A percentile compares a stretch with the other conserved stretches of the same genome.
Evolutionary conservation across 1,140 invertebrate species (phyloP).

Genomic region (Psilanteris sp.): DNA sequence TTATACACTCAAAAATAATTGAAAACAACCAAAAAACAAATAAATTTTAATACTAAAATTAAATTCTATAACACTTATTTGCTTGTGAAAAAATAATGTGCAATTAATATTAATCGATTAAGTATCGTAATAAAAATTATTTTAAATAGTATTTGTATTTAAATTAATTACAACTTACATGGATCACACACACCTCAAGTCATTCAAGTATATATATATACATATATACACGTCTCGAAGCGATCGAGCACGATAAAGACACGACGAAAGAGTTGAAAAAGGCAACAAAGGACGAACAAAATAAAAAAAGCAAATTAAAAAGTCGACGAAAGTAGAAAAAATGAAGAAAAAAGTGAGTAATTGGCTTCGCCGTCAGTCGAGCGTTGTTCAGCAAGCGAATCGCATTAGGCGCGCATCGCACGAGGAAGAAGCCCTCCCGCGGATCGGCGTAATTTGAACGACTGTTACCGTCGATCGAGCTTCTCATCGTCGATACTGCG

Average conservation of each 20-base stretch:
- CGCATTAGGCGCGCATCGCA: slow-evolving; percentile 43
- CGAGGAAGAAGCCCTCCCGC: slow-evolving; percentile 42
- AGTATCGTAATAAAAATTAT: too few species aligned
- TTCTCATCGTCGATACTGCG: slow-evolving; percentile 31
- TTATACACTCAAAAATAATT: too few species aligned
- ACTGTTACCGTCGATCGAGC: slow-evolving; percentile 60
- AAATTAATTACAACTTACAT: slow-evolving; percentile 11
- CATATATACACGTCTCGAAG: not conserved
- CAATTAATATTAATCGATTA: too few species aligned
- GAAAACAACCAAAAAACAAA: too few species aligned
- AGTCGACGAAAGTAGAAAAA: slow-evolving; percentile 23
- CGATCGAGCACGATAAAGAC: slow-evolving; percentile 20
- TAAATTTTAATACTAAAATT: too few species aligned
- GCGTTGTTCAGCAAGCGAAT: slow-evolving; percentile 23
- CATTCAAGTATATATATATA: not conserved
- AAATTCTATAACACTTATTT: too few species aligned
- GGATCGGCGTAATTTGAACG: slow-evolving; percentile 65
- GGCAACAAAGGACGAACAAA: slow-evolving; percentile 4
- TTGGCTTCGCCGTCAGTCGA: slow-evolving; percentile 39
- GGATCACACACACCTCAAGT: not conserved
- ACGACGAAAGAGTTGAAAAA: slow-evolving; percentile 14
- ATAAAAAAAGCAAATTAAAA: slow-evolving; percentile 36
- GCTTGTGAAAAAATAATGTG: too few species aligned
- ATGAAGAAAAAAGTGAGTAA: slow-evolving; percentile 41
- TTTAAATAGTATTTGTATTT: slow-evolving; percentile 7